Conservation (phyloP, 2,797 vertebrate species). For the Oreortyx pictus region DNA sequence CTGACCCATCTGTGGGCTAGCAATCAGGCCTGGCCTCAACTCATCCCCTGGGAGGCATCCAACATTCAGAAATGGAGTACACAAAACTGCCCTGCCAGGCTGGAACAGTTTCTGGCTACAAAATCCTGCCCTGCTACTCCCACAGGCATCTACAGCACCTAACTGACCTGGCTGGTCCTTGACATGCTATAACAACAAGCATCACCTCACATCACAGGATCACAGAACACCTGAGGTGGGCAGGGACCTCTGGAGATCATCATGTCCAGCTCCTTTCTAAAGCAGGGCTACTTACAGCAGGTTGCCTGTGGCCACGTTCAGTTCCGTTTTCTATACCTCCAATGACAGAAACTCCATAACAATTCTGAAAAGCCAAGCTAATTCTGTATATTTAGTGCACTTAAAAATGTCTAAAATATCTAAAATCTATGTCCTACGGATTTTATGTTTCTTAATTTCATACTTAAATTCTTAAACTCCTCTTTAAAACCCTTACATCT, state of each 20-base stretch:
- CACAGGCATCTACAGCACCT: rapidly evolving
- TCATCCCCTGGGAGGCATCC: rapidly evolving
- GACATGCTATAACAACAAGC: rapidly evolving
- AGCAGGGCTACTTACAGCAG: background rate
- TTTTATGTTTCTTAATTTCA: background rate
- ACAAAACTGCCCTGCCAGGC: rapidly evolving
- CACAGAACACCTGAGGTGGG: background rate
- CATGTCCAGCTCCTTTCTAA: background rate
- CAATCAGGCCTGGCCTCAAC: rapidly evolving
- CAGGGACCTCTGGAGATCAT: background rate
- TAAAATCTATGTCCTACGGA: background rate
- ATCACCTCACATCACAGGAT: background rate
- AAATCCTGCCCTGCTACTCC: background rate
- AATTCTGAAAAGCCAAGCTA: background rate
- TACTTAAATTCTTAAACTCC: background rate
- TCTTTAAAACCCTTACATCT: background rate
- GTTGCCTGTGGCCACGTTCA: background rate
- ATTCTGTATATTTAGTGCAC: background rate
- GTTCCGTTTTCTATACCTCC: background rate
- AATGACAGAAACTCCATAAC: background rate
- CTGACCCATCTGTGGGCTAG: rapidly evolving
- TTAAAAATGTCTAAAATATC: background rate
- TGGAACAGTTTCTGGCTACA: rapidly evolving
- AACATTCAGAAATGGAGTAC: background rate
- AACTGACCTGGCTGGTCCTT: background rate